These are phyloP conservation scores for Pristionchus entomophagus DNA, from an alignment of 2,888 invertebrate genomes.

Conservation along the genomic window DNA sequence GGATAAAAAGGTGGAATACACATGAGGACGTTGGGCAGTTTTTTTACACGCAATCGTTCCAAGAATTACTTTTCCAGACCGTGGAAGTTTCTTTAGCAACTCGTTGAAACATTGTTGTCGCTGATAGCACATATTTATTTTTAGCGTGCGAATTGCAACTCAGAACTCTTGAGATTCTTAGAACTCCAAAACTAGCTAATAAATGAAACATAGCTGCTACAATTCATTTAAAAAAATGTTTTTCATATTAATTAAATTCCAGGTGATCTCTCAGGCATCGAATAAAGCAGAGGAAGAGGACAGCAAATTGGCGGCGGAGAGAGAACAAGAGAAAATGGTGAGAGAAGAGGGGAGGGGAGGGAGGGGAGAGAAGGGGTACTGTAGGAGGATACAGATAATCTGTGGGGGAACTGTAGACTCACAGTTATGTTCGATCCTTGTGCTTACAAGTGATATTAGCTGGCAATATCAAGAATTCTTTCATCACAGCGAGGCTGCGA, in stretches of 20 bases:
- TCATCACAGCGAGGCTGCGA: background rate
- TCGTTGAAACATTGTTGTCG: background rate
- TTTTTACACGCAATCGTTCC: background rate
- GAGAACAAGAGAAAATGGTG: conserved; percentile 3
- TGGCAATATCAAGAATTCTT: background rate
- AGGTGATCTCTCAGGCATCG: background rate
- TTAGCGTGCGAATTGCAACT: background rate
- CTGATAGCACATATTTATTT: background rate
- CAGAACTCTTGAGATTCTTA: too few species aligned
- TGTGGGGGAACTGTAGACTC: background rate
- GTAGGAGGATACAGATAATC: background rate
- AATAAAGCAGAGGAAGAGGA: conserved; percentile 17
- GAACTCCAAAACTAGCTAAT: too few species aligned
- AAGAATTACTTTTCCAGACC: background rate
- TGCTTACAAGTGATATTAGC: background rate
- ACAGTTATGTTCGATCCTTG: background rate
- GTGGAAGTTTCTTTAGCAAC: background rate
- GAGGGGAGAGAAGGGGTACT: background rate
- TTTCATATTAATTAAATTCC: background rate
- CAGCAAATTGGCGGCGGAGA: background rate
- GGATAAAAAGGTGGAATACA: too few species aligned
- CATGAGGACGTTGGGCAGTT: too few species aligned
- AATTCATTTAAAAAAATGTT: background rate
- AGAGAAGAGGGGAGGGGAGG: background rate
- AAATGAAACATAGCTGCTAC: background rate